Base-by-base conservation (phyloP, 2,888 invertebrate genomes). In the Apamea monoglypha region DNA sequence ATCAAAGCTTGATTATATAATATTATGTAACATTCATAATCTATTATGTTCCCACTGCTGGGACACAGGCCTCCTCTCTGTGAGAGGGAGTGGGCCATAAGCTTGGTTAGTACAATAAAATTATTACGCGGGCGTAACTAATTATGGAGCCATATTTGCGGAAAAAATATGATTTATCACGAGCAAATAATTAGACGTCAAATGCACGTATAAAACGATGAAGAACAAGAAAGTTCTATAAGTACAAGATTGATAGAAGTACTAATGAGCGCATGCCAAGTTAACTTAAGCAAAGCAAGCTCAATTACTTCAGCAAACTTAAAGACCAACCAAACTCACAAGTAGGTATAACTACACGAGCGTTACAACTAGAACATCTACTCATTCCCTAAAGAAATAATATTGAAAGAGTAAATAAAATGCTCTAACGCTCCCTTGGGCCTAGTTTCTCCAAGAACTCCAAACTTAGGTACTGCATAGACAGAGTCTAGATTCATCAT, bases 361-460 rank as follows among this genome's bases (percentile, higher is more conserved):
- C 12, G n/a, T 83, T 63, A 21, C 10, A 63, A 83, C 25, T 61
- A 40, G 21, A 47, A 78, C 14, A 68, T 12, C 8, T 64, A 79
- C 36, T 47, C 1, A 18, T 25, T 53, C 59, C 32, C 36, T 8
- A n/a, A 44, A 59, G 75, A 64, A 74, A 68, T 85, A 64, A 64
- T 82, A 59, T 74, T 82, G 64, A 25, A 59, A 68, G 29, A 59
- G 82, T 59, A 56, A 78, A 84, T 87, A 74, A 84, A 86, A 68
- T 36, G 6, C 2, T 74, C 14, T 25, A 32, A 29, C 1, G 16
- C 8, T 59, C 66, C 59, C 67, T 10, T 0, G 16, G 66, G 66
- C 16, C 16, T 47, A 63, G 50, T 75, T 67, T 63, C 47, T 44
- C 29, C 4, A 16, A 50, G 32, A 63, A 63, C 63, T 67, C 5